phyloP scores from a whole-genome alignment of 1,140 invertebrate genomes.

The Phthorimaea operculella region DNA sequence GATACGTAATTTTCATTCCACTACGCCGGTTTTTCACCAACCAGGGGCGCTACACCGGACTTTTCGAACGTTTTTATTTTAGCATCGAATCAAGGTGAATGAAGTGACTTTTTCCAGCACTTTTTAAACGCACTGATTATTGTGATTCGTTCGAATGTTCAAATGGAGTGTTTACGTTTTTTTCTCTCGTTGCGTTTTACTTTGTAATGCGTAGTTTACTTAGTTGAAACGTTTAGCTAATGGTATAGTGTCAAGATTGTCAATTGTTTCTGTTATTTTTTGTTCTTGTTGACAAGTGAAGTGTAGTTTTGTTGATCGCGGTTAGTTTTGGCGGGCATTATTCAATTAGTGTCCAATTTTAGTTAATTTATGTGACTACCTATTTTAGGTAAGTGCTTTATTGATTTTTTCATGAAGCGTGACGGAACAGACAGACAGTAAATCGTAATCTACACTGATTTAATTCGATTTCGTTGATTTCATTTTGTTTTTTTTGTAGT shows the following conservation, averaged over 20 bases:
- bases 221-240: background rate
- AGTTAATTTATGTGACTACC: no score
- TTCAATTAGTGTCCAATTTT: no score
- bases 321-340: no score
- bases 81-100: background rate
- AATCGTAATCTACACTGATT: no score
- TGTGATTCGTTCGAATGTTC: conserved; percentile 2
- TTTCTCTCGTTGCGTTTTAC: background rate
- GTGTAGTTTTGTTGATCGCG: no score
- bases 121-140: conserved; percentile 1
- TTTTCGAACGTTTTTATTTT: conserved; percentile 27
- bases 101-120: background rate
- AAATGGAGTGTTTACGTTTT: conserved; percentile 7
- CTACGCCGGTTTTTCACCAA: conserved; percentile 39
- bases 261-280: no score
- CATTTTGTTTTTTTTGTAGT: no score
- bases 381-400: no score
- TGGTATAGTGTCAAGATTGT: background rate
- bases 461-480: no score
- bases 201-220: background rate
- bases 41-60: conserved; percentile 38
- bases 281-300: no score
- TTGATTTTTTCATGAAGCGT: no score
- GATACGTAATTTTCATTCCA: conserved; percentile 53
- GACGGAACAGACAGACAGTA: no score